Evolutionary conservation across 2,113 vertebrate species (phyloP), one percentile per base, ranked within the genome.

Genomic region (Prochilodus magdalenae): DNA sequence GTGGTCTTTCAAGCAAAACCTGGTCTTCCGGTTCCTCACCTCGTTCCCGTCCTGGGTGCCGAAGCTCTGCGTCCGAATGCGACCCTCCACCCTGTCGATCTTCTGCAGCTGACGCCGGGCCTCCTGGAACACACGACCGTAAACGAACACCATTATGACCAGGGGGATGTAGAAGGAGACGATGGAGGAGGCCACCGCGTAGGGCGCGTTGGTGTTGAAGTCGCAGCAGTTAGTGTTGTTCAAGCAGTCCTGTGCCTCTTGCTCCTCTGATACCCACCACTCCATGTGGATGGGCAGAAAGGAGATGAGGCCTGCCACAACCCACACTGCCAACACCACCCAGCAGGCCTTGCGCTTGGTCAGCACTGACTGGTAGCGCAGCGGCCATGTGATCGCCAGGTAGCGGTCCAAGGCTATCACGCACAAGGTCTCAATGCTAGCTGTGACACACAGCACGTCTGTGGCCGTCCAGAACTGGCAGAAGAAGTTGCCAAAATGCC

Each of bases 321-420:
- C 81, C 98, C 98, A 99, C 60, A 99, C 98, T 8, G 91, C 76
- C 0, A 99, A 63, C 79, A 99, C 92, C 83, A 96, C 95, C 75
- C 95, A 83, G 0, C 96, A 90, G 2, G 97, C 98, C 90, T 96
- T 95, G 84, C 93, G 92, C 88, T 96, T 97, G 86, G 98, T 99
- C 88, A 99, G 91, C 71, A 97, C 91, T 15, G 91, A 94, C 80
- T 97, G 97, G 89, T 99, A 99, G 85, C 95, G 96, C 81, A 99
- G 96, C 0, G 98, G 98, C 0, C 95, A 96, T 0, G 96, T 99
- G 91, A 99, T 99, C 81, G 98, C 98, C 0, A 99, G 93, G 89
- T 99, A 99, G 16, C 98, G 96, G 89, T 99, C 98, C 93, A 99
- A 90, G 0, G 98, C 97, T 2, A 99, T 99, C 84, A 99, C 96